Base-by-base conservation (phyloP, 2,113 vertebrate genomes). In the Anseranas semipalmata region DNA sequence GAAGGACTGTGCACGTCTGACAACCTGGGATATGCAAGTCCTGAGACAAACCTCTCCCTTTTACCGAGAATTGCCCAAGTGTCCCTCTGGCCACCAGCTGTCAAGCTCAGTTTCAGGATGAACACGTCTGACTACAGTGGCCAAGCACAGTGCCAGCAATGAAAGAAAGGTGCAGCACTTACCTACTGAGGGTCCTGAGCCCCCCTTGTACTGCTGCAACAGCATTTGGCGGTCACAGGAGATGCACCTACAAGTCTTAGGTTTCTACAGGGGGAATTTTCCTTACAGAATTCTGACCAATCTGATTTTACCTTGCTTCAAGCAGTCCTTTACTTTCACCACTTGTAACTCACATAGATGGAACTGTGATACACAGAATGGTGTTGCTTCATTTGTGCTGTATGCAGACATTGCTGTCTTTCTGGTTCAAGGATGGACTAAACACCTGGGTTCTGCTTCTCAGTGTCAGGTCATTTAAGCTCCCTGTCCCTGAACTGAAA, bases 1-100 rank as follows among this genome's bases (percentile, higher is more conserved):
- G 32, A 50, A 83, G 32, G 48, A 6, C 14, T 41, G 19, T 48
- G 5, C 10, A 27, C 3, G 12, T 58, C 67, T 48, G 33, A 22
- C 10, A 41, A 3, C 2, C 20, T 15, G 6, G 2, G 15, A 18
- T 66, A 17, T 1, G 4, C 15, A 30, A 5, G 39, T 8, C 55
- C 27, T 65, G 25, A 80, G n/a, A 39, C 11, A 65, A 4, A 39
- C 6, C 7, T 77, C 67, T 56, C 13, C 7, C 13, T 53, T 30
- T 28, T 30, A 5, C 8, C 4, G 45, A 58, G 71, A 55, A 20
- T 9, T 37, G 17, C 46, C 10, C 15, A 25, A 56, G 27, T 2
- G 5, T 63, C 30, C 12, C 25, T 75, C 8, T 10, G 18, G 21
- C 4, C 33, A 20, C 6, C 33, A 22, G 6, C 8, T 91, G 17